Base-by-base conservation (phyloP, 2,888 invertebrate genomes). In the Micropterix aruncella region DNA sequence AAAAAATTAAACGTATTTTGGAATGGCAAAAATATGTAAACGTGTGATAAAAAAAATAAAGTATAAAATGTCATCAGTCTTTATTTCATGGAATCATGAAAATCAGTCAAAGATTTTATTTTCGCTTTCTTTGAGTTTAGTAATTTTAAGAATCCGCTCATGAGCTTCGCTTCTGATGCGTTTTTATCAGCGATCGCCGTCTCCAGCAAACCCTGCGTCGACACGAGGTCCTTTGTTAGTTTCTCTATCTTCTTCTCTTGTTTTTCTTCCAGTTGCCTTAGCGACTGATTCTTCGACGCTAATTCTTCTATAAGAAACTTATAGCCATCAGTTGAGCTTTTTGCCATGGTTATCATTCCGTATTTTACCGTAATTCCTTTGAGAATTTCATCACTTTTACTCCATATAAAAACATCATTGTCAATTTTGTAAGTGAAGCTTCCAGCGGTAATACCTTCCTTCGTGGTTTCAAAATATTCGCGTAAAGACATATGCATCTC, bases 1-100 rank as follows among this genome's bases (percentile, higher is more conserved):
- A 70, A 66, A 54, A 70, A 70, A 49, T 53, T 70, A 12, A 68
- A 68, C 48, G 48, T 65, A 44, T 65, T 63, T 19, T 60, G 62
- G 42, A 62, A 56, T 52, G 55, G 57, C 44, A 58, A 61, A 16
- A 68, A 65, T 63, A 57, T 61, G 47, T 65, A 52, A 19, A n/a
- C n/a, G n/a, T n/a, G n/a, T n/a, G n/a, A n/a, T n/a, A n/a, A n/a
- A n/a, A n/a, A n/a, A n/a, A n/a, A n/a, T n/a, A n/a, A n/a, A n/a
- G n/a, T n/a, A n/a, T n/a, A n/a, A 27, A 27, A 27, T 27, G 27
- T 27, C 12, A 7, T 12, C 12, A 27, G 5, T 27, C 7, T 7
- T 27, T 27, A 12, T 27, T 27, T 27, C 7, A 27, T 12, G 12
- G 5, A 27, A 27, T 27, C 12, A 27, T 27, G 27, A 27, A 27